Percentiles rank a stretch among this genome's conserved stretches.
Conservation (phyloP, 1,140 invertebrate species). For the Papilio aristodemus region DNA sequence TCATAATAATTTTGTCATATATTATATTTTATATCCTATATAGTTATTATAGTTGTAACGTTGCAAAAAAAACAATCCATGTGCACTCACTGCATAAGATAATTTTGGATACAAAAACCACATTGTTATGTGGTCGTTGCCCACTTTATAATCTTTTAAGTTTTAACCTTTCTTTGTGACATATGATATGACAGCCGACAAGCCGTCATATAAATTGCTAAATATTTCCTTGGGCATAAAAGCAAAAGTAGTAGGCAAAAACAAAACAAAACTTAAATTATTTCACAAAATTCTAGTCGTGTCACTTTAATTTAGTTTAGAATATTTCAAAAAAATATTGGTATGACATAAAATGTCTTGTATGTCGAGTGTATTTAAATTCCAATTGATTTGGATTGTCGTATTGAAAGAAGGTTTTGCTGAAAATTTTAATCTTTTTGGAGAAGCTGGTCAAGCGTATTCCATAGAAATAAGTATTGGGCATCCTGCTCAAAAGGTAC, state of each 20-base stretch:
- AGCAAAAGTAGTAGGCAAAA: not conserved
- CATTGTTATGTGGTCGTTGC: too few relatives aligned
- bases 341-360: slow-evolving; percentile 10
- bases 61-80: too few relatives aligned
- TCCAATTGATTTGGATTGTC: slow-evolving; percentile 46
- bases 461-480: slow-evolving; percentile 63
- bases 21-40: too few relatives aligned
- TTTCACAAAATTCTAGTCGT: not conserved
- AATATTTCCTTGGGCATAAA: too few relatives aligned
- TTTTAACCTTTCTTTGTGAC: too few relatives aligned
- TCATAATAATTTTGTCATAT: too few relatives aligned
- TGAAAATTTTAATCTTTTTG: slow-evolving; percentile 66
- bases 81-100: too few relatives aligned
- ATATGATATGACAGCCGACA: too few relatives aligned
- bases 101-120: too few relatives aligned
- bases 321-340: not conserved
- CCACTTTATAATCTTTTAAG: too few relatives aligned
- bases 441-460: slow-evolving; percentile 69
- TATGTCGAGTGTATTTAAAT: slow-evolving; percentile 33
- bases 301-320: not conserved
- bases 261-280: not conserved
- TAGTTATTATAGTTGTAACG: too few relatives aligned
- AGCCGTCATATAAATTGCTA: too few relatives aligned
- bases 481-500: slow-evolving; percentile 68
- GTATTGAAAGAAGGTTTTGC: slow-evolving; percentile 40